Evolutionary conservation across 2,113 vertebrate species (phyloP).

Genomic region (Coreoperca whiteheadi): DNA sequence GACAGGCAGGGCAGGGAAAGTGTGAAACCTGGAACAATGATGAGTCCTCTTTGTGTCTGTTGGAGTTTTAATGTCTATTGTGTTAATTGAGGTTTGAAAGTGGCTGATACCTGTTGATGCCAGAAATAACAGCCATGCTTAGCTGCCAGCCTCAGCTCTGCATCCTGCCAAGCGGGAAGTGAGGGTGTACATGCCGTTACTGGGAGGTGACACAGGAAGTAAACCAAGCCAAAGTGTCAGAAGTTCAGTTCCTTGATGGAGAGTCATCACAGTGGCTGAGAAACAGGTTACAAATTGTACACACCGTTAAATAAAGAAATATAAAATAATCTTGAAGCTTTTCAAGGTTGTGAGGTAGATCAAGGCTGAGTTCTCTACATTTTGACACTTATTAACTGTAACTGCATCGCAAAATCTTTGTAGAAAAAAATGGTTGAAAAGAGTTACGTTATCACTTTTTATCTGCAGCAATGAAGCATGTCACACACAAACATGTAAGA

Average conservation of each 20-base stretch:
- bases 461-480: conserved; percentile 26
- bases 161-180: conserved; percentile 78
- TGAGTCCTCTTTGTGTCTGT: not conserved
- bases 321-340: not conserved
- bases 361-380: not conserved
- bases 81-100: conserved; percentile 39
- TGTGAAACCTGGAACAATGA: not conserved
- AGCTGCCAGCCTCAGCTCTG: conserved; percentile 61
- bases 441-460: conserved; percentile 4
- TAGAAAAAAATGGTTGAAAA: not conserved
- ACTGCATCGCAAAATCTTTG: not conserved
- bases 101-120: conserved; percentile 44
- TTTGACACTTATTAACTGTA: not conserved
- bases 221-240: conserved; percentile 64
- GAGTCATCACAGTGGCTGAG: conserved; percentile 14
- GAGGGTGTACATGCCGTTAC: conserved; percentile 57
- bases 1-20: not conserved
- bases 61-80: conserved; percentile 1
- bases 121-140: conserved; percentile 53
- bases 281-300: conserved; percentile 17
- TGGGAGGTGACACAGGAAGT: conserved; percentile 71
- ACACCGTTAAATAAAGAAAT: not conserved
- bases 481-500: conserved; percentile 4
- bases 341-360: conserved; percentile 1
- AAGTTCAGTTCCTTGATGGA: conserved; percentile 47